phyloP scores from a whole-genome alignment of 2,113 vertebrate genomes.

The Microtus pennsylvanicus region DNA sequence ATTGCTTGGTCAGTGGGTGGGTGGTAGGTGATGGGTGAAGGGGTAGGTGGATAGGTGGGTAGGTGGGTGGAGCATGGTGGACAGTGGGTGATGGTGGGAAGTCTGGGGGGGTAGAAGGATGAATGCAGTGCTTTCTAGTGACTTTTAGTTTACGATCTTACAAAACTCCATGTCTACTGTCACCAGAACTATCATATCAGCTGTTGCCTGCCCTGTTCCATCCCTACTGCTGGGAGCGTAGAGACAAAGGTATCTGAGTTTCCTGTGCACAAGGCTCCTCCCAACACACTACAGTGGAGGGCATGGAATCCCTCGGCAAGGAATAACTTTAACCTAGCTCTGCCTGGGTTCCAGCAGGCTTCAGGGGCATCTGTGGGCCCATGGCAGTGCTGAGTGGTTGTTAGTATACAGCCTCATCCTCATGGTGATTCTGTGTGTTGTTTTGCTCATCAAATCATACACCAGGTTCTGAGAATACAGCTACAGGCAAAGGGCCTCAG shows the following conservation, averaged over 20 bases:
- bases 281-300: neutral
- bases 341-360: neutral
- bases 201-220: neutral
- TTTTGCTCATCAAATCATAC: neutral
- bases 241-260: neutral
- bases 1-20: neutral
- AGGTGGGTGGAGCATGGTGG: accelerated
- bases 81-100: neutral
- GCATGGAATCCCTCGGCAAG: neutral
- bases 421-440: accelerated
- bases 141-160: neutral
- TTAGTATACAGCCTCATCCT: neutral
- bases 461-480: neutral
- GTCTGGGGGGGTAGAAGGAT: neutral
- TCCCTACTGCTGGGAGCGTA: neutral
- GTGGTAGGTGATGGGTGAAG: neutral
- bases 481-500: neutral
- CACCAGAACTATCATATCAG: neutral
- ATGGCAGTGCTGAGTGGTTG: accelerated
- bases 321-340: neutral
- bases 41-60: neutral
- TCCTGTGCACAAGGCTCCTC: neutral
- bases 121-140: neutral
- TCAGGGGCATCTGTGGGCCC: neutral
- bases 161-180: neutral